Percentiles rank a stretch among this genome's conserved stretches.
phyloP scores from a whole-genome alignment of 30 jellyfish, hydroid and myxozoan species.

The Turritopsis dohrnii region DNA sequence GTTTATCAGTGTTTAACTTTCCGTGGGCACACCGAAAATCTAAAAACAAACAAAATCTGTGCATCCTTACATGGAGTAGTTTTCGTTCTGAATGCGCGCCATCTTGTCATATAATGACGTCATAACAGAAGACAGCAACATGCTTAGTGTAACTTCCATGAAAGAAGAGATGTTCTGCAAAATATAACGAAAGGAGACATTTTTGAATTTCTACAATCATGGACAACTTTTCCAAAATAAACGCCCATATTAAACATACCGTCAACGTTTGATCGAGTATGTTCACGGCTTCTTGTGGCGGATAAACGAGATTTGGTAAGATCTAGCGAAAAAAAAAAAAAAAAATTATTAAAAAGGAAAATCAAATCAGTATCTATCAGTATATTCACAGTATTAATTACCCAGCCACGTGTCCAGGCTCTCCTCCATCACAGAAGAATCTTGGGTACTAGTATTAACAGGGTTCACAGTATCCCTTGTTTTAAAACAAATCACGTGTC shows the following conservation, averaged over 20 bases:
- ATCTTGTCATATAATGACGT: conserved; percentile 64
- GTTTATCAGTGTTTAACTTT: no score
- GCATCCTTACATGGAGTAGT: conserved; percentile 51
- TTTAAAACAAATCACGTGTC: no score
- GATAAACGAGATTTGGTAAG: conserved; percentile 27
- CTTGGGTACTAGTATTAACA: no score
- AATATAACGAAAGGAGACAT: no score
- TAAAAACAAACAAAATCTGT: background rate
- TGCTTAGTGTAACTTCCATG: conserved; percentile 45
- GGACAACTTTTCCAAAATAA: background rate
- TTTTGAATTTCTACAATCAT: background rate
- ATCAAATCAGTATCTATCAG: background rate
- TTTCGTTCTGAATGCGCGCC: conserved; percentile 63
- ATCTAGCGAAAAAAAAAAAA: background rate
- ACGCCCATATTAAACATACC: background rate
- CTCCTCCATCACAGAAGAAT: no score
- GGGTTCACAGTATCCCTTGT: no score
- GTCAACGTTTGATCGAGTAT: conserved; percentile 12
- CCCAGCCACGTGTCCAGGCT: no score
- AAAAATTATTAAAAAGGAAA: background rate
- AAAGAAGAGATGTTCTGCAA: conserved; percentile 43
- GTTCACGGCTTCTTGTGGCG: conserved; percentile 37
- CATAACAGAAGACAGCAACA: conserved; percentile 48
- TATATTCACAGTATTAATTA: no score
- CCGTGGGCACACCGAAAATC: background rate